These are phyloP conservation scores for Limnephilus auricula DNA, from an alignment of 2,888 invertebrate species.

Conservation along the genomic window DNA sequence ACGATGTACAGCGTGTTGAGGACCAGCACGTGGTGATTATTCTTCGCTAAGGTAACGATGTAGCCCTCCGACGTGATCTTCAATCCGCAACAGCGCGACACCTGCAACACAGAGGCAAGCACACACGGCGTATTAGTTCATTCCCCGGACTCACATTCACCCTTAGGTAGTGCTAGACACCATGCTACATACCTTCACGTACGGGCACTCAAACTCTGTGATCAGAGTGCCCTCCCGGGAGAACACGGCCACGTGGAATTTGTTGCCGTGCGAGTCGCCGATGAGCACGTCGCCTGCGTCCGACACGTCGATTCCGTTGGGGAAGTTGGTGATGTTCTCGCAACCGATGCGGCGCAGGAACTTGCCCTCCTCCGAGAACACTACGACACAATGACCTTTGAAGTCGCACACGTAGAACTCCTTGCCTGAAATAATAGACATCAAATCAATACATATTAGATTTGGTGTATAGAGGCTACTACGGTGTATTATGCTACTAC, in stretches of 20 bases:
- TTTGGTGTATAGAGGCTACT: too few species aligned
- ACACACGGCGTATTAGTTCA: neutral
- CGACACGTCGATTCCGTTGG: conserved; percentile 98
- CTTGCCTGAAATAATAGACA: conserved; percentile 80
- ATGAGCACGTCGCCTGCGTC: conserved; percentile 97
- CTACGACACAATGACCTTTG: conserved; percentile 98
- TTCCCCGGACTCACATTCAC: neutral
- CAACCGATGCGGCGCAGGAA: conserved; percentile 96
- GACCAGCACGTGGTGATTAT: conserved; percentile 98
- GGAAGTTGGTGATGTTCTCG: conserved; percentile 97
- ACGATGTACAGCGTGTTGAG: conserved; percentile 95
- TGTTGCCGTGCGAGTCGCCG: conserved; percentile 98
- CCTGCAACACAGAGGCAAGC: conserved; percentile 78
- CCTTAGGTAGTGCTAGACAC: neutral
- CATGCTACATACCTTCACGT: conserved; percentile 87
- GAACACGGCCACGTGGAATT: conserved; percentile 98
- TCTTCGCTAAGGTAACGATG: conserved; percentile 97
- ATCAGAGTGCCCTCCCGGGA: conserved; percentile 91
- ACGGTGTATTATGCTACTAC: too few species aligned
- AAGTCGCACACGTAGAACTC: conserved; percentile 98
- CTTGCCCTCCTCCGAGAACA: conserved; percentile 94
- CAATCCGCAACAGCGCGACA: conserved; percentile 97
- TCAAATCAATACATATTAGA: too few species aligned
- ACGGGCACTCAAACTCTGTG: conserved; percentile 97
- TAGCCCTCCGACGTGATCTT: conserved; percentile 98